These are phyloP conservation scores for Nephrotoma appendiculata DNA, from an alignment of 2,888 invertebrate genomes.

Conservation along the genomic window DNA sequence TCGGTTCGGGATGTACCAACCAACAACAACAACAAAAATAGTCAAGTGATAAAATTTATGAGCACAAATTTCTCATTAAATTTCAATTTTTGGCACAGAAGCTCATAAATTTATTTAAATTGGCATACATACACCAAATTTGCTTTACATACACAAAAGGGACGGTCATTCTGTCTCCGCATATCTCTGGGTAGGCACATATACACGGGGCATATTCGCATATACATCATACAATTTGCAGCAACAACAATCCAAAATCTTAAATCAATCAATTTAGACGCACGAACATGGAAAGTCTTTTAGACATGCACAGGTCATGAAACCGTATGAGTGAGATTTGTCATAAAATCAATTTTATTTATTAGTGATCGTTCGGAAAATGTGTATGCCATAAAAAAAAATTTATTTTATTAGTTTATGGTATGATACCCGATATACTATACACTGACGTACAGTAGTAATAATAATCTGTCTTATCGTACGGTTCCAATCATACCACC, in stretches of 20 bases:
- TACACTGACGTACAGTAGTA: neutral
- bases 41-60: neutral
- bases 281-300: neutral
- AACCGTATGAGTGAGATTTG: neutral
- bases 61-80: neutral
- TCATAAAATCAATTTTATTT: neutral
- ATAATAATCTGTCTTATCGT: neutral
- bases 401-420: neutral
- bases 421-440: neutral
- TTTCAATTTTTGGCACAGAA: neutral
- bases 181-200: neutral
- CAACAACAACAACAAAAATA: neutral
- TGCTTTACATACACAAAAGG: neutral
- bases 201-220: neutral
- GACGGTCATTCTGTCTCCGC: neutral
- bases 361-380: neutral
- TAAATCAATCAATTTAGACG: neutral
- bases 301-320: neutral
- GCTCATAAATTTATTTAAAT: neutral
- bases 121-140: neutral
- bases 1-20: neutral
- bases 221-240: neutral
- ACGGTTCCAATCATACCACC: neutral
- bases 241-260: neutral
- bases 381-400: neutral